Evolutionary conservation across 2,797 vertebrate species (phyloP), one percentile per base, ranked within the genome.

Genomic region (Spinibarbus caldwelli): DNA sequence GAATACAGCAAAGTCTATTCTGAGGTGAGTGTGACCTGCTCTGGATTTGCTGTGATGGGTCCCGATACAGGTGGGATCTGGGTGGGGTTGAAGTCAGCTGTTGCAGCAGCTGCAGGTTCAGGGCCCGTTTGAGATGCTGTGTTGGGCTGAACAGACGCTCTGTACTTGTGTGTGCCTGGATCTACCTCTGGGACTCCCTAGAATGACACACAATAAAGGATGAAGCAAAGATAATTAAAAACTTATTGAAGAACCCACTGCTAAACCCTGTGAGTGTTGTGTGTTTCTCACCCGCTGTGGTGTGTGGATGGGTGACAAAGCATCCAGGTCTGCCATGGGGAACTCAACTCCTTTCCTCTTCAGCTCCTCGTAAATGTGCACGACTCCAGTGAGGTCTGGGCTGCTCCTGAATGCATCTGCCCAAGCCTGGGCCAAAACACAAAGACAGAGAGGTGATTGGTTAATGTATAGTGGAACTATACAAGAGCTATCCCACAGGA

Each of bases 301-400:
- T 2, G 98, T 99, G 94, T 99, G 98, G 90, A 99, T 99, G 38
- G 98, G 98, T 86, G 98, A 99, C 88, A 99, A 89, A 0, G 98
- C 97, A 2, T 99, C 98, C 70, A 99, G 94, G 89, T 99, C 97
- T 2, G 98, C 97, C 97, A 98, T 97, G 36, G 98, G 98, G 89
- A 99, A 99, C 92, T 99, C 98, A 0, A 98, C 89, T 67, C 98
- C 98, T 93, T 98, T 99, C 92, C 98, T 97, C 94, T 99, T 99
- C 89, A 99, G 95, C 29, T 99, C 98, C 92, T 99, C 98, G 21
- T 99, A 99, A 91, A 97, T 97, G 84, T 99, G 98, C 78, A 99
- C 98, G 0, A 99, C 98, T 3, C 98, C 98, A 0, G 97, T 99
- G 84, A 99, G 96, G 93, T 99, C 98, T 2, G 98, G 98, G 86